These are phyloP conservation scores for Eudasyphora cyanicolor DNA, from an alignment of 2,888 invertebrate species.

Conservation along the genomic window DNA sequence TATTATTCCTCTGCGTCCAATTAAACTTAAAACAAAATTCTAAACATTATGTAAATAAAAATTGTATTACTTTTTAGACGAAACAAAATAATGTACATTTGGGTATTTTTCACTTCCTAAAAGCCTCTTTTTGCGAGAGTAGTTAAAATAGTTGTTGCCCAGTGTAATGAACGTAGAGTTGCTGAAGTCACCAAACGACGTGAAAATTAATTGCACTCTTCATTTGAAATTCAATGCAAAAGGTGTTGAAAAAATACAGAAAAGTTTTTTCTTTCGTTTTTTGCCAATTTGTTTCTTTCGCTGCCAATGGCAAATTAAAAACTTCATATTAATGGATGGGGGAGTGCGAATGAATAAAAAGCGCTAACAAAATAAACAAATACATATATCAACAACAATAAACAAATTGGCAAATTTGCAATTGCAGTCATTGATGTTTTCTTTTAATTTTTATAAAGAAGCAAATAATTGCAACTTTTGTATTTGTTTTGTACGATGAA, in stretches of 20 bases:
- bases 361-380: conserved; percentile 8
- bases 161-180: not conserved
- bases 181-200: not conserved
- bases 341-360: not conserved
- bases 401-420: conserved; percentile 5
- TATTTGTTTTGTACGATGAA: not conserved
- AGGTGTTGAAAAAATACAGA: not conserved
- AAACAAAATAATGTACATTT: too few relatives aligned
- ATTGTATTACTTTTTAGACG: too few relatives aligned
- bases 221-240: not conserved
- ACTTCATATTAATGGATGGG: not conserved
- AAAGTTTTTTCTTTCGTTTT: not conserved
- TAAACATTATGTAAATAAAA: too few relatives aligned
- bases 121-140: too few relatives aligned
- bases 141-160: too few relatives aligned
- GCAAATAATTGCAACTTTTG: not conserved
- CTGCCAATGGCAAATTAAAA: not conserved
- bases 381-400: conserved; percentile 5
- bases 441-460: not conserved
- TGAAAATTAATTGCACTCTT: conserved; percentile 15
- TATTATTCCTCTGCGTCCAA: too few relatives aligned
- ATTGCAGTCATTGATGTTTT: not conserved
- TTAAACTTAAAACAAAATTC: too few relatives aligned
- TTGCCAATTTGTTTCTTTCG: not conserved
- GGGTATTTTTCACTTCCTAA: too few relatives aligned